Evolutionary conservation across 2,113 vertebrate species (phyloP).

Genomic region (Prionailurus bengalensis): DNA sequence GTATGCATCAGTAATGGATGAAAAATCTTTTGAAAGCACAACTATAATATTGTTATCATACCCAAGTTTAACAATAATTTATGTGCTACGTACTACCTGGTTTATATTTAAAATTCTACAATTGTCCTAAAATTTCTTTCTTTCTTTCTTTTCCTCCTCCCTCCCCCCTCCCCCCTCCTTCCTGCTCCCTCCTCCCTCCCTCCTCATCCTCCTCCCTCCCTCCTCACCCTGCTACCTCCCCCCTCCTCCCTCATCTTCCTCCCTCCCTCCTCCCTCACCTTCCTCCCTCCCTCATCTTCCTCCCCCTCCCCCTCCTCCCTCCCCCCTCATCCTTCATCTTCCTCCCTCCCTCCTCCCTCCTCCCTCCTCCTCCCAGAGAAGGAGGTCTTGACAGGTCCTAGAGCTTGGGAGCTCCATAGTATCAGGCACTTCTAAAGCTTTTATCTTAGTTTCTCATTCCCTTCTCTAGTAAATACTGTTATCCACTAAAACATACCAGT

Average conservation of each 20-base stretch:
- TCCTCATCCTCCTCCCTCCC: no score
- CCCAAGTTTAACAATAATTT: not conserved
- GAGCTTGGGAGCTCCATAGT: not conserved
- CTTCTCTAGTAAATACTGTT: not conserved
- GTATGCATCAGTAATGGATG: not conserved
- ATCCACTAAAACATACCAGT: not conserved
- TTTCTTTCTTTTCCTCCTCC: not conserved
- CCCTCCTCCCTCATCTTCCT: accelerated
- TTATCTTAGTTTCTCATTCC: not conserved
- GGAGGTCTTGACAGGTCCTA: not conserved
- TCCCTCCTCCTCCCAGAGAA: no score
- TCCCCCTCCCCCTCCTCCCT: no score
- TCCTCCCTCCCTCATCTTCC: not conserved
- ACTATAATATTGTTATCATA: not conserved
- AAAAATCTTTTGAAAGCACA: not conserved
- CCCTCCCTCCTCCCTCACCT: no score
- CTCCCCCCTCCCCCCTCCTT: no score
- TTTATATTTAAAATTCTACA: not conserved
- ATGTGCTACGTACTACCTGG: not conserved
- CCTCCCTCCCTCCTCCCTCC: no score
- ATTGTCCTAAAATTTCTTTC: not conserved
- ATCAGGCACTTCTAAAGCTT: not conserved
- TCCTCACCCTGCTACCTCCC: no score
- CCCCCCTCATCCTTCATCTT: no score
- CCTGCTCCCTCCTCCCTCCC: no score